phyloP scores from a whole-genome alignment of 2,888 invertebrate genomes.

The Xestia sexstrigata region DNA sequence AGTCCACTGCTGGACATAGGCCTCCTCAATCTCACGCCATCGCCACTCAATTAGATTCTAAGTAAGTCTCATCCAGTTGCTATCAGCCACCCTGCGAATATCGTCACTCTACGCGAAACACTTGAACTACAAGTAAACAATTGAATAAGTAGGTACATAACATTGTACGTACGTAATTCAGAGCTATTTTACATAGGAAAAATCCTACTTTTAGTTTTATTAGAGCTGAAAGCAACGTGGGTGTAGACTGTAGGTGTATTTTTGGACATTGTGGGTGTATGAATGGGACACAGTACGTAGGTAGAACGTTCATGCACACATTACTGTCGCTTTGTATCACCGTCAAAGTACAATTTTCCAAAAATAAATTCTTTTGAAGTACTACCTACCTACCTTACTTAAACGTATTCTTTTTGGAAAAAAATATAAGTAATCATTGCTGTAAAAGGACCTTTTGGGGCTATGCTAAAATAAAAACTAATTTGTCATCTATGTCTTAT shows the following conservation, averaged over 20 bases:
- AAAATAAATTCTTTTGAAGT: not conserved
- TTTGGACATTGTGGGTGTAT: constrained; percentile 14
- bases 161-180: not conserved
- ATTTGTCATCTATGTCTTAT: too few species aligned
- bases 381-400: not conserved
- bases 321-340: not conserved
- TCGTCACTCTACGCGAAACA: too few species aligned
- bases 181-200: not conserved
- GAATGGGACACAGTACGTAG: constrained; percentile 1
- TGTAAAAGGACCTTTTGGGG: not conserved
- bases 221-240: not conserved
- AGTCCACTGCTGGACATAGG: too few species aligned
- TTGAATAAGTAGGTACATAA: not conserved
- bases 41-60: too few species aligned
- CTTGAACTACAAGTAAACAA: too few species aligned
- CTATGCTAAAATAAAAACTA: not conserved
- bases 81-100: too few species aligned
- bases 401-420: too few species aligned
- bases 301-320: not conserved
- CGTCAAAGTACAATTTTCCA: not conserved
- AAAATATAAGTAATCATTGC: not conserved
- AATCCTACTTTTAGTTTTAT: not conserved
- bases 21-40: too few species aligned
- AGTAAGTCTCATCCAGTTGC: too few species aligned
- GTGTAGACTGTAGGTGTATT: not conserved